phyloP scores from a whole-genome alignment of 2,113 vertebrate genomes.

The Balaenoptera acutorostrata region DNA sequence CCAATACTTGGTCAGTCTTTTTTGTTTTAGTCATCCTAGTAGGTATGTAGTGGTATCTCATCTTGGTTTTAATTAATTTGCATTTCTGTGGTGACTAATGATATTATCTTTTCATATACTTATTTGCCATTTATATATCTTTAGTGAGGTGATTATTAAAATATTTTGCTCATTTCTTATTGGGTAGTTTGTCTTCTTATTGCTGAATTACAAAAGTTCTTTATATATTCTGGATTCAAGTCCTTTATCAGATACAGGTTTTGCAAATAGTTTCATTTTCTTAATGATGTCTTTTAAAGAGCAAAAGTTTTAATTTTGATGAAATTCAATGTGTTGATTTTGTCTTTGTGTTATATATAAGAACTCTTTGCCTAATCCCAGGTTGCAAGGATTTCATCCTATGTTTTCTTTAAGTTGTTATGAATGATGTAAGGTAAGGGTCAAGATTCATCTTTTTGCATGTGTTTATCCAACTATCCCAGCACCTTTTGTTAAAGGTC shows the following conservation, averaged over 20 bases:
- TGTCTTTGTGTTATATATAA: background rate
- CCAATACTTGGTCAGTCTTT: background rate
- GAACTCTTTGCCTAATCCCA: background rate
- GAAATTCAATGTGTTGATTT: background rate
- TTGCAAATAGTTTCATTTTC: slow-evolving; percentile 7
- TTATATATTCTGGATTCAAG: background rate
- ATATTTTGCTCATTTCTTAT: background rate
- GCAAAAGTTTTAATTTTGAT: background rate
- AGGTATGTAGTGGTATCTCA: background rate
- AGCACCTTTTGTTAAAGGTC: background rate
- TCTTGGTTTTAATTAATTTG: background rate
- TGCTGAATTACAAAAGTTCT: background rate
- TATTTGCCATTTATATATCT: background rate
- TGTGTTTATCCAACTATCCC: background rate
- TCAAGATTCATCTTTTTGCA: background rate
- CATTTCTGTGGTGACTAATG: background rate
- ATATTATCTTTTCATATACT: background rate
- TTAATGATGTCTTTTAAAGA: background rate
- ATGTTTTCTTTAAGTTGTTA: background rate
- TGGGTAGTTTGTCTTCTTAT: background rate
- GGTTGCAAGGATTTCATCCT: background rate
- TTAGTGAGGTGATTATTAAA: background rate
- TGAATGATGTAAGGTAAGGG: background rate
- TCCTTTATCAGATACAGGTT: background rate
- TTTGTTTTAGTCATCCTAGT: background rate